Evolutionary conservation across 2,113 vertebrate genomes (phyloP), one percentile per base, ranked within the genome.

Genomic region (Oreochromis niloticus): DNA sequence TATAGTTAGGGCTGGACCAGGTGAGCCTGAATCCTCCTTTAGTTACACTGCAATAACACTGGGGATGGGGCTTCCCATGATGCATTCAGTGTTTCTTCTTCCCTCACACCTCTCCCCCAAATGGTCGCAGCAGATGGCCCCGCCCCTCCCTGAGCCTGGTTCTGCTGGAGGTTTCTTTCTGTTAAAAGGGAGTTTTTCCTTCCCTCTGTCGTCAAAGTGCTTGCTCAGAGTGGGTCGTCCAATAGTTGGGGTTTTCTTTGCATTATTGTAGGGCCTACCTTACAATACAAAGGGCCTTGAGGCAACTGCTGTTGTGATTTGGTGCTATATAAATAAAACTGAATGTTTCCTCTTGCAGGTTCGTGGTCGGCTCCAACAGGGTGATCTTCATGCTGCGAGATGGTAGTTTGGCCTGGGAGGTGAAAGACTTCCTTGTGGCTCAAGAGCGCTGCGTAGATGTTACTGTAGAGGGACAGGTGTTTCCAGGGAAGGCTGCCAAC

Each of bases 301-400:
- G 61, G 3, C 1, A 36, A 7, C 61, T n/a, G 32, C 6, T 66
- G 32, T 36, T 36, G 32, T 36, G 3, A 1, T 66, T 66, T 66
- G 61, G 61, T 36, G 32, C 32, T 36, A 1, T 36, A 12, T n/a
- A 12, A 66, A n/a, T 12, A 66, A 66, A 36, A 66, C 61, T 36
- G 61, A 66, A 1, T 2, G 5, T 81, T 56, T 78, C 36, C 4
- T 41, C 32, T 22, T 63, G 6, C 83, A 99, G 99, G 95, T 99
- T 99, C 78, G 98, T 99, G n/a, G 99, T 99, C 85, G 98, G 98
- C 22, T 97, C 98, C 11, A 98, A 99, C 93, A 96, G 99, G 1
- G 98, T 96, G 56, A 99, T 99, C 95, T 99, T 99, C 88, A 99
- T 99, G 99, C 96, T 99, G 3, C 97, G 98, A 1, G 99, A 99